These are phyloP conservation scores for Pararge aegeria DNA, from an alignment of 1,140 invertebrate species.

Conservation along the genomic window DNA sequence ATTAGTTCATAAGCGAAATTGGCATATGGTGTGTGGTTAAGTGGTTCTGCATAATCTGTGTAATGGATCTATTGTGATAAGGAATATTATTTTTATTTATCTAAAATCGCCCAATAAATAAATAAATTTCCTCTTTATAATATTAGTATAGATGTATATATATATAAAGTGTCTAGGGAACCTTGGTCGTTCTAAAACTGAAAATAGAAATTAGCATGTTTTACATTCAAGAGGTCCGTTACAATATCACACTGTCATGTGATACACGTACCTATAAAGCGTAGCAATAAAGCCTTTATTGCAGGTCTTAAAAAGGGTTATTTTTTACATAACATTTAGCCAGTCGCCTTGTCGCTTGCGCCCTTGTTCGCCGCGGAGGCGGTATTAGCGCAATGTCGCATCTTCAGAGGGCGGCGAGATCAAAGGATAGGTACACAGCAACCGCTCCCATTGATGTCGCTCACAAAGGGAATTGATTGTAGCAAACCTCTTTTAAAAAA, in stretches of 20 bases:
- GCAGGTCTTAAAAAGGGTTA: constrained; percentile 3
- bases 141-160: too few relatives aligned
- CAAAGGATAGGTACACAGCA: constrained; percentile 75
- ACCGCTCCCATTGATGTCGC: constrained; percentile 76
- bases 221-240: not conserved
- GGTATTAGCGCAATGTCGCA: constrained; percentile 73
- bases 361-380: constrained; percentile 46
- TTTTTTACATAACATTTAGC: constrained; percentile 14
- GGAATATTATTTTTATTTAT: too few relatives aligned
- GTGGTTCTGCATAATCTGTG: too few relatives aligned
- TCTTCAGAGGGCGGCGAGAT: constrained; percentile 76
- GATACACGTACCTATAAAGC: not conserved
- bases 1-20: too few relatives aligned
- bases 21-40: too few relatives aligned
- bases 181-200: too few relatives aligned
- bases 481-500: constrained; percentile 71
- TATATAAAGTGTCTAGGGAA: too few relatives aligned
- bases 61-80: too few relatives aligned
- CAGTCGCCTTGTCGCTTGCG: constrained; percentile 42
- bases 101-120: too few relatives aligned
- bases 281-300: constrained; percentile 12
- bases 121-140: too few relatives aligned
- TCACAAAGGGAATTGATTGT: constrained; percentile 78
- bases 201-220: not conserved
- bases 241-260: not conserved